Evolutionary conservation across 1,140 invertebrate genomes (phyloP), one percentile per base, ranked within the genome.

Genomic region (Cryptotermes secundus): DNA sequence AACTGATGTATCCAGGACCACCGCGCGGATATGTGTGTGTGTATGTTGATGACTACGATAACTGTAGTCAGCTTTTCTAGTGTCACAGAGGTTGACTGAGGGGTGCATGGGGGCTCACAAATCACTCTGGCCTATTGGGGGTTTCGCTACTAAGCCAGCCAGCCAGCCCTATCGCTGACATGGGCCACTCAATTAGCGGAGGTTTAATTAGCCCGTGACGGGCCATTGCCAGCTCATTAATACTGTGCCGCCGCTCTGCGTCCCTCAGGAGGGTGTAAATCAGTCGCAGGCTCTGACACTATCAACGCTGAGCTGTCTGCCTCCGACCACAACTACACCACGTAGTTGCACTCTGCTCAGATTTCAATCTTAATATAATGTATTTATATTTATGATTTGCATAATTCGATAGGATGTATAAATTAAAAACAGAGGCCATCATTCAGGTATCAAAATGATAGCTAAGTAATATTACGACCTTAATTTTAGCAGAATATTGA

Each of bases 201-300:
- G 82, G 82, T 84, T 84, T 85, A 85, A 85, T 85, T 85, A 85
- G 82, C 85, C 85, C 45, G 84, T 85, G 84, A 85, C 84, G 84
- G 84, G 9, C 84, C 85, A 85, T 85, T 85, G 85, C 85, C 85
- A 85, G 85, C 82, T 85, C 85, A 85, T 85, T 85, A 85, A 85
- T 85, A 84, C 24, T 79, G 49, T 36, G 38, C 82, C 72, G 45
- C 45, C 26, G 22, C 65, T n/a, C n/a, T n/a, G n/a, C 26, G 26
- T 72, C 82, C 38, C 85, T 31, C 38, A 82, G 79, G 81, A 65
- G 34, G 19, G 24, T 31, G 80, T 85, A 82, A 85, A 85, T 85
- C 84, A 85, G 12, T 34, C 59, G 26, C 26, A 26, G 7, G 59
- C n/a, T 72, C 34, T 85, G 84, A 85, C 84, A 83, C 82, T 85